Evolutionary conservation across 2,888 invertebrate species (phyloP).

Genomic region (Eristalis tenax): DNA sequence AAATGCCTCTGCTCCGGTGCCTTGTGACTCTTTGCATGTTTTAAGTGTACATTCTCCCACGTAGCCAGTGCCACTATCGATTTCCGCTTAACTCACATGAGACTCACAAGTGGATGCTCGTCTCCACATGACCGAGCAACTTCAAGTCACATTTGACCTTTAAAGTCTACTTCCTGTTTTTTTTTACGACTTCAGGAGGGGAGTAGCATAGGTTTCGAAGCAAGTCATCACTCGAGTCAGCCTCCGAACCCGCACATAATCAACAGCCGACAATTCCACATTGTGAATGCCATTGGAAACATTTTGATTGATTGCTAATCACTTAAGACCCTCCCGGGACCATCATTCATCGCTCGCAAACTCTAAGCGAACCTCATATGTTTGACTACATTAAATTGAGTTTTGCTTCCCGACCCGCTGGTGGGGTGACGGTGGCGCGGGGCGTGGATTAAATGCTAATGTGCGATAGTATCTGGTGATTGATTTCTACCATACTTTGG

Average conservation of each 20-base stretch:
- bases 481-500: conserved; percentile 44
- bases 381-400: conserved; percentile 60
- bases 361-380: conserved; percentile 41
- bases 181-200: not conserved
- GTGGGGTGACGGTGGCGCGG: too few relatives aligned
- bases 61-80: not conserved
- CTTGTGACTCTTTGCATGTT: too few relatives aligned
- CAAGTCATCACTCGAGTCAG: conserved; percentile 24
- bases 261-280: conserved; percentile 12
- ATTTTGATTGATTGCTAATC: conserved; percentile 66
- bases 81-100: not conserved
- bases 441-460: conserved; percentile 62
- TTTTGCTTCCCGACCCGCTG: not conserved
- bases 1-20: too few relatives aligned
- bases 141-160: not conserved
- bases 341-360: conserved; percentile 37
- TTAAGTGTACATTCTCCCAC: not conserved
- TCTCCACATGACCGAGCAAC: too few relatives aligned
- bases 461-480: conserved; percentile 59
- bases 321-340: conserved; percentile 25
- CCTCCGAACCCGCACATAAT: not conserved
- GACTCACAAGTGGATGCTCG: not conserved
- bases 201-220: not conserved
- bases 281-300: conserved; percentile 30
- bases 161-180: not conserved